Conservation (phyloP, 2,888 invertebrate species). For the Drosophila stalkeri region DNA sequence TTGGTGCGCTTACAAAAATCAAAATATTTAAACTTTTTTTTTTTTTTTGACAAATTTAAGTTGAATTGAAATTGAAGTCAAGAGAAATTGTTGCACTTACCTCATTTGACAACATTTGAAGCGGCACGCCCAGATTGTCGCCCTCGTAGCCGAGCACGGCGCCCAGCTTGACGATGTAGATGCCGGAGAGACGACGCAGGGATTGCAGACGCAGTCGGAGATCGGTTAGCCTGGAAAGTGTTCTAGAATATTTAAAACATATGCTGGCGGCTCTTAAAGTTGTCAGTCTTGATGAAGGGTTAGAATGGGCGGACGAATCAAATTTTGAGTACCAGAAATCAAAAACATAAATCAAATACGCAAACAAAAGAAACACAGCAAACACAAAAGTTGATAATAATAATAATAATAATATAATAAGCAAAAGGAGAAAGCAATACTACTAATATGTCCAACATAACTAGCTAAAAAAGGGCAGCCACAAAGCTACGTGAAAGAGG, state of each 20-base stretch:
- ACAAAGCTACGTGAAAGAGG: conserved; percentile 25
- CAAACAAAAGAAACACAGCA: conserved; percentile 63
- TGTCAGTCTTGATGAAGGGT: conserved; percentile 76
- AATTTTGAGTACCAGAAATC: conserved; percentile 83
- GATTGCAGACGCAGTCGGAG: conserved; percentile 92
- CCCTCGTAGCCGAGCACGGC: conserved; percentile 90
- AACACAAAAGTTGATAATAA: conserved; percentile 47
- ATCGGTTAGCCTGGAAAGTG: conserved; percentile 89
- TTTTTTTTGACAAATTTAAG: conserved; percentile 32
- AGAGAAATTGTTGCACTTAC: conserved; percentile 85
- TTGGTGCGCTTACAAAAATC: conserved; percentile 65
- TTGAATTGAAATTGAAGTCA: conserved; percentile 1
- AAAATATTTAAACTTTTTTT: conserved; percentile 37
- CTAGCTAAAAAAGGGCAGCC: conserved; percentile 21
- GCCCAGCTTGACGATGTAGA: conserved; percentile 93
- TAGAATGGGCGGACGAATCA: conserved; percentile 85
- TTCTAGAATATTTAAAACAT: conserved; percentile 82
- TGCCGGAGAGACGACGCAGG: conserved; percentile 92
- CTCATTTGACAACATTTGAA: conserved; percentile 87
- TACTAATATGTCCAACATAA: conserved; percentile 10
- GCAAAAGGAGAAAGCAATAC: conserved; percentile 13
- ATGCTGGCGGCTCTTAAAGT: conserved; percentile 58
- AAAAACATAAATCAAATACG: conserved; percentile 73
- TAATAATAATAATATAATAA: conserved; percentile 14
- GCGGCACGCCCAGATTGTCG: conserved; percentile 86